Conservation (phyloP, 2,888 invertebrate genomes). For the Drosophila niveifrons region DNA sequence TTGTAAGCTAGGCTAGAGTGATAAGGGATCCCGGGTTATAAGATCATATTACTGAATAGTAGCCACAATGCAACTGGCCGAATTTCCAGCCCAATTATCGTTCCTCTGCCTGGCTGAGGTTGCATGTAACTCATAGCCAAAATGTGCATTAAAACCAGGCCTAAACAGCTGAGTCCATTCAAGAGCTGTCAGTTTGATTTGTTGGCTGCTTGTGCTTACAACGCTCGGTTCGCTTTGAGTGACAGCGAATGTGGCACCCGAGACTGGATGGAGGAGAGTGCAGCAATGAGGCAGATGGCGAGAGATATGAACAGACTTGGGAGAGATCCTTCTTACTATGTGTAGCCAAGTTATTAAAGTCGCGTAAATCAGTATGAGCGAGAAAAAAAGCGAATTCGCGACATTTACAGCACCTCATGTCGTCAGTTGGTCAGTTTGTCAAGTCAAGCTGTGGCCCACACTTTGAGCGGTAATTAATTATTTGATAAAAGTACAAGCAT, state of each 20-base stretch:
- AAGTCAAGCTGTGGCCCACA: slow-evolving; percentile 36
- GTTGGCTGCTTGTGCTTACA: slow-evolving; percentile 35
- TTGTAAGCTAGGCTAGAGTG: background rate
- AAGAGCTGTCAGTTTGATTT: slow-evolving; percentile 40
- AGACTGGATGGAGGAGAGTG: background rate
- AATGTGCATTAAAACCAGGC: slow-evolving; percentile 6
- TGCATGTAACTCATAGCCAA: background rate
- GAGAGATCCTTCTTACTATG: background rate
- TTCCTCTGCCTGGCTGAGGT: background rate
- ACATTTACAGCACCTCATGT: slow-evolving; percentile 12
- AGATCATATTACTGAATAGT: background rate
- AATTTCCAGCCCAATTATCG: background rate
- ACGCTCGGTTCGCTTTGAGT: slow-evolving; percentile 25
- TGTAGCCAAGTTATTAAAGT: slow-evolving; percentile 39
- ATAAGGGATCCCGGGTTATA: background rate
- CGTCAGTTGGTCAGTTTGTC: slow-evolving; percentile 23
- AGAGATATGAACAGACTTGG: background rate
- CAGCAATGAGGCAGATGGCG: background rate
- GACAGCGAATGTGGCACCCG: slow-evolving; percentile 36
- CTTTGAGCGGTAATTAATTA: slow-evolving; percentile 70
- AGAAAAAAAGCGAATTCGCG: slow-evolving; percentile 19
- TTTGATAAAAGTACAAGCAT: slow-evolving; percentile 76
- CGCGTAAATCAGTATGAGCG: slow-evolving; percentile 49
- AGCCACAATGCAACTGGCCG: background rate
- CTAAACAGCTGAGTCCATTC: slow-evolving; percentile 9